A percentile compares a stretch with the other conserved stretches of the same genome.
Evolutionary conservation across 2,797 vertebrate species (phyloP).

Genomic region (Pitangus sulphuratus): DNA sequence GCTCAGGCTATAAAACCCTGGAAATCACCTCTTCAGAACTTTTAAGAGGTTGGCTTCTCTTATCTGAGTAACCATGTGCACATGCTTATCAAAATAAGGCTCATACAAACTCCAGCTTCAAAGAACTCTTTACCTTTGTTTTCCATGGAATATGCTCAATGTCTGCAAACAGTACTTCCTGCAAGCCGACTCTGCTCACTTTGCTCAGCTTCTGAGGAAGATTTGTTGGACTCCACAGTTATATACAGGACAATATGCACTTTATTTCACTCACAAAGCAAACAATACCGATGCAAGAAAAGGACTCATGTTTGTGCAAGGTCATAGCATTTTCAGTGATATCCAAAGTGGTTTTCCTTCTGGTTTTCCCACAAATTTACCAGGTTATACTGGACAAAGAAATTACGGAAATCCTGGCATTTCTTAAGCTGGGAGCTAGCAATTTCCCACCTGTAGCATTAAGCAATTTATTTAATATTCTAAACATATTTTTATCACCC

Average conservation of each 20-base stretch:
- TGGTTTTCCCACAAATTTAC: background rate
- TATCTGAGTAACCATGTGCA: background rate
- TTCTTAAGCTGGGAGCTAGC: background rate
- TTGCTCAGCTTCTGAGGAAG: background rate
- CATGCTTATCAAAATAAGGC: background rate
- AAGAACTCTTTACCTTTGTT: background rate
- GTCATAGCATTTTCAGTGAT: background rate
- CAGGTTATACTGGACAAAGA: background rate
- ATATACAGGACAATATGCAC: fast-evolving
- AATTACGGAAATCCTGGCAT: background rate
- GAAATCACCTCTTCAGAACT: background rate
- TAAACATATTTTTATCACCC: background rate
- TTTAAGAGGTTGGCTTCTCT: background rate
- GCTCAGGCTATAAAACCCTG: background rate
- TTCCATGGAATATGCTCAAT: background rate
- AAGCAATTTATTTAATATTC: background rate
- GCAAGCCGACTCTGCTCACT: background rate
- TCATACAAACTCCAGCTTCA: background rate
- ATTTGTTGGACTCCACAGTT: background rate
- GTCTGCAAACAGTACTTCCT: background rate
- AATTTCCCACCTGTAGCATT: background rate
- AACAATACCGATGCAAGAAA: background rate
- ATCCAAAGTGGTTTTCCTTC: background rate
- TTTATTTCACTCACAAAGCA: background rate
- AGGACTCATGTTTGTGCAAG: background rate